phyloP scores from a whole-genome alignment of 2,888 invertebrate species.

The Drosophila falleni region DNA sequence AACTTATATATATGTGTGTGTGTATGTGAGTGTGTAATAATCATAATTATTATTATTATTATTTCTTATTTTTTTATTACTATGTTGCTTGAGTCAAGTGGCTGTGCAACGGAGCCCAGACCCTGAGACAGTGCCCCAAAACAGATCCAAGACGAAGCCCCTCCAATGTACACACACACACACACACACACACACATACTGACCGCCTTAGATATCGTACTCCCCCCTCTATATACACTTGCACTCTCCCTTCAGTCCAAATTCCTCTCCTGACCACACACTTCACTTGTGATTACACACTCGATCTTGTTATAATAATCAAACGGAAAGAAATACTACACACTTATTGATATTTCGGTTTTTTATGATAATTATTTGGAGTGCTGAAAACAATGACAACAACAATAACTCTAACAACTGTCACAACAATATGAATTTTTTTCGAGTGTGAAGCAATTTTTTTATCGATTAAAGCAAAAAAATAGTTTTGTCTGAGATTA shows the following conservation, averaged over 20 bases:
- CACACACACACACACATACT: constrained; percentile 9
- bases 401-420: constrained; percentile 39
- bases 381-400: constrained; percentile 66
- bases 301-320: constrained; percentile 72
- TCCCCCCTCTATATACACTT: constrained; percentile 6
- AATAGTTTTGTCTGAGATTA: neutral
- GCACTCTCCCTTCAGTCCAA: neutral
- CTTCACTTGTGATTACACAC: constrained; percentile 70
- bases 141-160: constrained; percentile 49
- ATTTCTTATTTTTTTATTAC: constrained; percentile 70
- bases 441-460: neutral
- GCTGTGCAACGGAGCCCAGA: constrained; percentile 47
- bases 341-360: constrained; percentile 59
- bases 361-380: constrained; percentile 76
- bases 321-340: constrained; percentile 58
- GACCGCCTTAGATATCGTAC: constrained; percentile 64
- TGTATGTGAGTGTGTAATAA: constrained; percentile 51
- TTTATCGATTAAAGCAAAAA: constrained; percentile 1
- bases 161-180: constrained; percentile 70
- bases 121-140: constrained; percentile 51
- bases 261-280: constrained; percentile 10
- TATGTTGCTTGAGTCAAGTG: constrained; percentile 60
- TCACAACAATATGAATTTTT: constrained; percentile 36
- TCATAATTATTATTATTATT: constrained; percentile 65
- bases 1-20: constrained; percentile 20